Evolutionary conservation across 1,140 invertebrate species (phyloP).

Genomic region (Nixonia krombeini): DNA sequence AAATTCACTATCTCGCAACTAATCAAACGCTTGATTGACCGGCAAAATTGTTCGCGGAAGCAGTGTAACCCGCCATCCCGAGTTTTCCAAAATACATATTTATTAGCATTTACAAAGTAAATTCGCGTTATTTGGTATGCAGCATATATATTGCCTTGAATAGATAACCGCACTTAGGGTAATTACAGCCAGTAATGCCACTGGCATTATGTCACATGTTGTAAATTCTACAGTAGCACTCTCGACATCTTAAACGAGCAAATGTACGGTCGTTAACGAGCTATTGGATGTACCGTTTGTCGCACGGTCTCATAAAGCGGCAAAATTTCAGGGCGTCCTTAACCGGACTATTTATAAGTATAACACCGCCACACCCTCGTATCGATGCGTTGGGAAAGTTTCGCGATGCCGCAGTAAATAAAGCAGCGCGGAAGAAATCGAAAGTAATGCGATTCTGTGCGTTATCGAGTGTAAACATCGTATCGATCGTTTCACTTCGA

Average conservation of each 20-base stretch:
- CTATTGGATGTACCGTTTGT: constrained; percentile 50
- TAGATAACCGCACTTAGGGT: constrained; percentile 49
- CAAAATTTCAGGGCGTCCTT: constrained; percentile 42
- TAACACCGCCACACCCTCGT: constrained; percentile 9
- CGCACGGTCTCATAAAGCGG: constrained; percentile 43
- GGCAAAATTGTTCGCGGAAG: too few relatives aligned
- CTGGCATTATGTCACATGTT: constrained; percentile 46
- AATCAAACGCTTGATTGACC: too few relatives aligned
- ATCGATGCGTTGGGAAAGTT: constrained; percentile 19
- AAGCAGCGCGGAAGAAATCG: not conserved
- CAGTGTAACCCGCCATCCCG: too few relatives aligned
- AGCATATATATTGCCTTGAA: constrained; percentile 48
- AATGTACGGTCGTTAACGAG: constrained; percentile 50
- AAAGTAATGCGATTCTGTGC: constrained; percentile 5
- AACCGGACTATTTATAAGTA: constrained; percentile 42
- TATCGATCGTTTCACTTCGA: not conserved
- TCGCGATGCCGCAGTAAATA: constrained; percentile 3
- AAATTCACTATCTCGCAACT: too few relatives aligned
- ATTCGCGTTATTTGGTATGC: constrained; percentile 38
- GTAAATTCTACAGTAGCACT: constrained; percentile 49
- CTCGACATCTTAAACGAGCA: constrained; percentile 49
- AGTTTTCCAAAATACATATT: not conserved
- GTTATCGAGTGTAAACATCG: constrained; percentile 3
- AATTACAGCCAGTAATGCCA: constrained; percentile 47
- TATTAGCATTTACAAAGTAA: constrained; percentile 35